Percentiles rank a stretch among this genome's conserved stretches.
phyloP scores from a whole-genome alignment of 2,113 vertebrate species.

The Columbina picui region DNA sequence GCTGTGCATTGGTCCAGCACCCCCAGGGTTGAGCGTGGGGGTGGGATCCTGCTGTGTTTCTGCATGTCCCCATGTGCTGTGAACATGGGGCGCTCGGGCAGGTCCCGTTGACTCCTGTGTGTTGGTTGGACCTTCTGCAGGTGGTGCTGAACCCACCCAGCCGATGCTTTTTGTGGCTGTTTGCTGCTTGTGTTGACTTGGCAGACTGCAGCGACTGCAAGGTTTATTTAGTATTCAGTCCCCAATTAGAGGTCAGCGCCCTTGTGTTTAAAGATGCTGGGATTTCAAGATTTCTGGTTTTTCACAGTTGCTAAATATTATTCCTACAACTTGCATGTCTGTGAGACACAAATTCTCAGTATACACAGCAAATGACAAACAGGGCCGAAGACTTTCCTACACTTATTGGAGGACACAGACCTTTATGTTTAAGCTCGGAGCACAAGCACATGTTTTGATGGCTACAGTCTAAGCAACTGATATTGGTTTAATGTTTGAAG shows the following conservation, averaged over 20 bases:
- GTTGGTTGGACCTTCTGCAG: neutral
- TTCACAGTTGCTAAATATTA: slow-evolving; percentile 36
- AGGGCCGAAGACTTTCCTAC: neutral
- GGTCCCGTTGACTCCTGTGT: neutral
- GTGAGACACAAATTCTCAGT: neutral
- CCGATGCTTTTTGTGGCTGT: neutral
- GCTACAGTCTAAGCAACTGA: neutral
- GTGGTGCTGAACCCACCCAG: neutral
- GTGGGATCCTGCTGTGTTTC: neutral
- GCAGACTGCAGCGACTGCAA: rapidly evolving
- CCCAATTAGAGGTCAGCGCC: neutral
- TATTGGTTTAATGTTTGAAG: neutral
- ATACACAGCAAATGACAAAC: neutral
- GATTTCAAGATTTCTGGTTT: neutral
- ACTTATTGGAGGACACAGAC: neutral
- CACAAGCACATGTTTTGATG: neutral
- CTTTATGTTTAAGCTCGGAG: neutral
- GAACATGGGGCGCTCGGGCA: neutral
- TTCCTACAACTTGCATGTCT: neutral
- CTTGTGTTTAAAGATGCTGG: neutral
- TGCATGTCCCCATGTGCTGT: neutral
- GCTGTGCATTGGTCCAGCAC: neutral
- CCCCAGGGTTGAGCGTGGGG: neutral
- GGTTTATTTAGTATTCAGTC: neutral
- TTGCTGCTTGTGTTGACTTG: neutral